A percentile compares a stretch with the other conserved stretches of the same genome.
Evolutionary conservation across 2,888 invertebrate species (phyloP).

Genomic region (Phortica okadai): DNA sequence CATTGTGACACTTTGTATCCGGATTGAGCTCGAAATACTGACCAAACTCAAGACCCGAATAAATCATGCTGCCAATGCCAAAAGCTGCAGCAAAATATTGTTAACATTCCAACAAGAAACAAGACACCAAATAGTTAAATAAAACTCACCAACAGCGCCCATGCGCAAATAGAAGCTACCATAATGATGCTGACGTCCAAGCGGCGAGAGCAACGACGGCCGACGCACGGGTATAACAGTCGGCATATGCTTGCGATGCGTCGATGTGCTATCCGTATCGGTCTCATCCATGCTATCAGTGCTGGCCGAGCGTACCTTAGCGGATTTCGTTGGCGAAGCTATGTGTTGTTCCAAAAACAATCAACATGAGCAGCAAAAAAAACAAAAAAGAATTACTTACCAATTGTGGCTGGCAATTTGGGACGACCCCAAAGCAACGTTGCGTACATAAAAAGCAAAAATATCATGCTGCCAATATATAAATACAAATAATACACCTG

Average conservation of each 20-base stretch:
- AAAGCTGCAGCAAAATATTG: constrained; percentile 82
- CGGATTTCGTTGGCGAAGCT: constrained; percentile 74
- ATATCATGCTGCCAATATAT: constrained; percentile 91
- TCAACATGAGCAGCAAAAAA: constrained; percentile 3
- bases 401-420: constrained; percentile 78
- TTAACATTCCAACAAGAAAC: background rate
- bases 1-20: constrained; percentile 94
- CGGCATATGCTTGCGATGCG: constrained; percentile 75
- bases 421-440: constrained; percentile 84
- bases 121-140: background rate
- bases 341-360: constrained; percentile 14
- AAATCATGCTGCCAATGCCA: constrained; percentile 98
- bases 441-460: constrained; percentile 89
- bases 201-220: constrained; percentile 77
- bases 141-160: constrained; percentile 89
- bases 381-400: constrained; percentile 76
- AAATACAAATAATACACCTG: constrained; percentile 92
- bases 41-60: constrained; percentile 95
- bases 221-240: constrained; percentile 77
- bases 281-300: constrained; percentile 81
- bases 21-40: constrained; percentile 95
- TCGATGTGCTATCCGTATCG: constrained; percentile 76
- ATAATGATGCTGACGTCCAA: constrained; percentile 85
- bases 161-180: constrained; percentile 95
- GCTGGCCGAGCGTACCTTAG: constrained; percentile 67